Conservation (phyloP, 2,888 invertebrate genomes). For the Trilocha varians region DNA sequence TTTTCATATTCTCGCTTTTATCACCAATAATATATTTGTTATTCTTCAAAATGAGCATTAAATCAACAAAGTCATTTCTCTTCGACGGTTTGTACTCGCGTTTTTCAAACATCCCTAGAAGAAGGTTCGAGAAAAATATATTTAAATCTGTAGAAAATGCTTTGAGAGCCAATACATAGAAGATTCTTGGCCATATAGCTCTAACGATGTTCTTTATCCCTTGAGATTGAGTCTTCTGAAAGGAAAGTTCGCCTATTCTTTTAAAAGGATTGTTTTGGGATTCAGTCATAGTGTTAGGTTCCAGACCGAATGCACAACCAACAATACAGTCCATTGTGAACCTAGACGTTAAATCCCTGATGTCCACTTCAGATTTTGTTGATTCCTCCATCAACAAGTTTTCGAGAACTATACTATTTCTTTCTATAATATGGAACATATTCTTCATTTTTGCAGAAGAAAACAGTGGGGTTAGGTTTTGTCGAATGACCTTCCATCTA, state of each 20-base stretch:
- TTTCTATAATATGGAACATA: slow-evolving; percentile 25
- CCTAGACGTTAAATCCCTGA: slow-evolving; percentile 17
- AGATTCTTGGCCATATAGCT: slow-evolving; percentile 26
- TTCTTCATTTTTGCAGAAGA: slow-evolving; percentile 23
- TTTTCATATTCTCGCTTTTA: too few relatives aligned
- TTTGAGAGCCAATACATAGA: slow-evolving; percentile 22
- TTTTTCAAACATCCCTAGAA: slow-evolving; percentile 23
- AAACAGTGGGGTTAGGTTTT: slow-evolving; percentile 23
- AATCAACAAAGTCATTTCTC: slow-evolving; percentile 38
- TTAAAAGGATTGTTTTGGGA: slow-evolving; percentile 23
- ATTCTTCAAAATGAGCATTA: too few relatives aligned
- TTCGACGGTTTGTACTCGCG: slow-evolving; percentile 21
- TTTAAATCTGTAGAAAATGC: slow-evolving; percentile 18
- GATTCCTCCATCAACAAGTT: slow-evolving; percentile 15
- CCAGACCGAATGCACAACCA: slow-evolving; percentile 27
- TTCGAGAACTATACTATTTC: slow-evolving; percentile 17
- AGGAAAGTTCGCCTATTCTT: slow-evolving; percentile 19
- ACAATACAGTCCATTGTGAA: slow-evolving; percentile 27
- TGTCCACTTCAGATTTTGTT: slow-evolving; percentile 11
- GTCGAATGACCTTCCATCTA: slow-evolving; percentile 22
- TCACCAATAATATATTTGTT: too few relatives aligned
- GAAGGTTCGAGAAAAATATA: slow-evolving; percentile 23
- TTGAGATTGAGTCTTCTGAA: slow-evolving; percentile 12
- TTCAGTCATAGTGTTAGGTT: slow-evolving; percentile 24
- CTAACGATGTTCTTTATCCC: slow-evolving; percentile 15